Percentiles rank a stretch among this genome's conserved stretches.
These are phyloP conservation scores for Porites australiensis DNA, from an alignment of 64 coral and sea anemone genomes.

Conservation along the genomic window DNA sequence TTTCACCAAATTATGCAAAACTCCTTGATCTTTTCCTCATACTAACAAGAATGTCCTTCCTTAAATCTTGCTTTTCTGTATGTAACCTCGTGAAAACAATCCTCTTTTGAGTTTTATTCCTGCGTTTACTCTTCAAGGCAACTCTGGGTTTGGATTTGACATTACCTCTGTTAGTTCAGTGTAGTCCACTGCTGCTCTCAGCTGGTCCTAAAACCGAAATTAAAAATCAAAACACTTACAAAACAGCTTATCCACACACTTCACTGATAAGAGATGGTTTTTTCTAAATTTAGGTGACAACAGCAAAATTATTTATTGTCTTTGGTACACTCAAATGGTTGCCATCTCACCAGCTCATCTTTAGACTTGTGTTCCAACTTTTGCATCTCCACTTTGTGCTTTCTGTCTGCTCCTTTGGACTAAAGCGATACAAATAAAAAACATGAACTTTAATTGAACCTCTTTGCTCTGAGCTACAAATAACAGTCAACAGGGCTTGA, in stretches of 20 bases:
- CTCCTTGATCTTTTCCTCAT: too few relatives aligned
- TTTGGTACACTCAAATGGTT: background rate
- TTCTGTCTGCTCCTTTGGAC: slow-evolving; percentile 98
- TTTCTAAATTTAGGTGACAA: background rate
- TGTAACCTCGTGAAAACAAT: too few relatives aligned
- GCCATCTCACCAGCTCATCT: slow-evolving; percentile 89
- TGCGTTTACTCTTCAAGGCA: background rate
- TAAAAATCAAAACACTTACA: too few relatives aligned
- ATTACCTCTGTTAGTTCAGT: slow-evolving; percentile 23
- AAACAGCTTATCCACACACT: too few relatives aligned
- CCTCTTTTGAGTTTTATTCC: too few relatives aligned
- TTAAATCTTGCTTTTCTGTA: too few relatives aligned
- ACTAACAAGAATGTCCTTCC: too few relatives aligned
- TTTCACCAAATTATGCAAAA: too few relatives aligned
- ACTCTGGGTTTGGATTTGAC: background rate
- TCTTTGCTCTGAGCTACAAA: background rate
- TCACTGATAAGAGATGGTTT: background rate
- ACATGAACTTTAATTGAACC: background rate
- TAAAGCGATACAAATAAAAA: slow-evolving; percentile 1
- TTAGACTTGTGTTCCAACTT: slow-evolving; percentile 88
- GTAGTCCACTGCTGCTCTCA: slow-evolving; percentile 1
- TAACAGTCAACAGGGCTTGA: too few relatives aligned
- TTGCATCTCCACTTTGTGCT: slow-evolving; percentile 92
- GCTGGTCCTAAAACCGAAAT: background rate
- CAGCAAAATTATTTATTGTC: too few relatives aligned